A percentile compares a stretch with the other conserved stretches of the same genome.
Conservation (phyloP, 1,140 invertebrate species). For the Oedothorax gibbosus region DNA sequence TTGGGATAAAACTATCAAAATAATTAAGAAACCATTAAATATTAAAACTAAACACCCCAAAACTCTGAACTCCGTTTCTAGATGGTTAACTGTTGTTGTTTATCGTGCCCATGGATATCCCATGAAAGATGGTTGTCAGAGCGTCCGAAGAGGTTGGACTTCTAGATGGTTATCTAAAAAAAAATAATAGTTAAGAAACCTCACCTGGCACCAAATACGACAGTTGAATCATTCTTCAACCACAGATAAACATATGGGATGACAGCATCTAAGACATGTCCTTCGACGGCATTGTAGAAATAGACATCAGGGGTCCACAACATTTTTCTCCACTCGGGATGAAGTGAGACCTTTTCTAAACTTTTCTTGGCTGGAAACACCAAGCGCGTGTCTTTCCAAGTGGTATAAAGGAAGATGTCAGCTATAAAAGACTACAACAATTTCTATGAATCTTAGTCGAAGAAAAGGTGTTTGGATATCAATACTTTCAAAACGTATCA, state of each 20-base stretch:
- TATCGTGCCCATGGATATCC: too few species aligned
- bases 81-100: too few species aligned
- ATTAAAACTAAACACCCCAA: too few species aligned
- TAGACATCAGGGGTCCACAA: conserved; percentile 52
- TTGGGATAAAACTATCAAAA: too few species aligned
- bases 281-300: conserved; percentile 50
- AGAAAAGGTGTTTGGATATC: too few species aligned
- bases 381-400: conserved; percentile 40
- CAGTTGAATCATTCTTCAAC: conserved; percentile 52
- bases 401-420: conserved; percentile 45
- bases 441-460: background rate
- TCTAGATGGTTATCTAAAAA: too few species aligned
- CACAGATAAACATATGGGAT: conserved; percentile 49
- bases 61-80: too few species aligned
- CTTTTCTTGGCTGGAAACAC: conserved; percentile 13
- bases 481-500: too few species aligned
- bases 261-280: conserved; percentile 30
- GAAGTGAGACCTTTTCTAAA: conserved; percentile 16
- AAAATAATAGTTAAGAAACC: too few species aligned
- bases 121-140: too few species aligned
- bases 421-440: conserved; percentile 43
- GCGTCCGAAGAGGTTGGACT: too few species aligned
- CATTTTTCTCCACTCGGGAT: conserved; percentile 31
- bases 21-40: too few species aligned
- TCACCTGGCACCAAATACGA: conserved; percentile 54